Conservation (phyloP, 2,888 invertebrate species). For the Physocephala rufipes region DNA sequence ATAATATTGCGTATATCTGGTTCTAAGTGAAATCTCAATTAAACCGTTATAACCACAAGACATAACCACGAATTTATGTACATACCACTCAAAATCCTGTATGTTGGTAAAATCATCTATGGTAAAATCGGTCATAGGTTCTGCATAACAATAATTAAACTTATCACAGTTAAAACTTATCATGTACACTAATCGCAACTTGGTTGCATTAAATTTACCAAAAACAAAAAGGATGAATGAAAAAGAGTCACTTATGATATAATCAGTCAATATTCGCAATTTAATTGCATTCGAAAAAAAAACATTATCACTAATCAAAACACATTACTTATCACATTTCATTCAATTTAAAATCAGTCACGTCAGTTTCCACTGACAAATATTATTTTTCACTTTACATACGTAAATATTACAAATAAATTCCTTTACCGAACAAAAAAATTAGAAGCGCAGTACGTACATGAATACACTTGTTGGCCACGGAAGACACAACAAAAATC, state of each 20-base stretch:
- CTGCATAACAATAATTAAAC: background rate
- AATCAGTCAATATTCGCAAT: conserved; percentile 42
- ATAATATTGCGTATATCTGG: no score
- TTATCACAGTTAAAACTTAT: conserved; percentile 35
- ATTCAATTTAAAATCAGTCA: conserved; percentile 40
- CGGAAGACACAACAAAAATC: conserved; percentile 8
- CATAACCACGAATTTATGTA: background rate
- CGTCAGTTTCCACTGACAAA: conserved; percentile 14
- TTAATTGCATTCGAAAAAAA: conserved; percentile 43
- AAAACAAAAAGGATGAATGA: background rate
- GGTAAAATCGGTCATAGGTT: conserved; percentile 29
- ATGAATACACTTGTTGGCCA: conserved; percentile 13
- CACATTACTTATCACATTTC: conserved; percentile 3
- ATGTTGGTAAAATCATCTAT: conserved; percentile 27
- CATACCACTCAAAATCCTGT: conserved; percentile 26
- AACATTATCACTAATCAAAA: conserved; percentile 42
- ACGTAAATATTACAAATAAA: conserved; percentile 28
- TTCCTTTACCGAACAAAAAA: conserved; percentile 27
- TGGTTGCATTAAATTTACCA: conserved; percentile 19
- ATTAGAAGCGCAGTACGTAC: no score
- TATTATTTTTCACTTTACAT: no score
- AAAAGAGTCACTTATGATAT: conserved; percentile 6
- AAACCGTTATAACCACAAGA: no score
- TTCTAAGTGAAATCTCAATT: no score
- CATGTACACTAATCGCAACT: conserved; percentile 10